Evolutionary conservation across 2,113 vertebrate species (phyloP).

Genomic region (Lophura nycthemera): DNA sequence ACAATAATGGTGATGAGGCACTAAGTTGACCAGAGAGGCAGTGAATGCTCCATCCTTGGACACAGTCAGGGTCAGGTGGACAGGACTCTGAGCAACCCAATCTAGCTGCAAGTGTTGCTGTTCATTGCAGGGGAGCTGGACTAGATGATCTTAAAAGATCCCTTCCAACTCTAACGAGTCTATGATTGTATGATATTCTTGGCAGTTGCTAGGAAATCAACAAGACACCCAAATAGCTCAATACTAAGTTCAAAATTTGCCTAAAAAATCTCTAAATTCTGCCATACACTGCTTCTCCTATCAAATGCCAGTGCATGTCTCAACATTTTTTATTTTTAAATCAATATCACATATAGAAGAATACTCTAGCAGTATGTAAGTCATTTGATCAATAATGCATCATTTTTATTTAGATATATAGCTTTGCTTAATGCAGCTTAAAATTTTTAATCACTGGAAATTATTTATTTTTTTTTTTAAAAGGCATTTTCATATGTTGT

Average conservation of each 20-base stretch:
- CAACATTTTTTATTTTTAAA: neutral
- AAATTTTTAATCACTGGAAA: neutral
- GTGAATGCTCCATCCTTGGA: too few species aligned
- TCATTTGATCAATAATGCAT: neutral
- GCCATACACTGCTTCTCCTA: neutral
- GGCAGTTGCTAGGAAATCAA: neutral
- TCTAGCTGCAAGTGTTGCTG: too few species aligned
- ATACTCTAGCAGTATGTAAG: neutral
- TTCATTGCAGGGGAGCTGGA: too few species aligned
- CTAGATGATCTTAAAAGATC: too few species aligned
- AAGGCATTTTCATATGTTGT: neutral
- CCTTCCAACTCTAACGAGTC: too few species aligned
- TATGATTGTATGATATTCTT: neutral
- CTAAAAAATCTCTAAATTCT: neutral
- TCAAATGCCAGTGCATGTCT: neutral
- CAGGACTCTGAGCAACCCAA: too few species aligned
- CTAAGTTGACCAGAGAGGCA: too few species aligned
- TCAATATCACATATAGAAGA: neutral
- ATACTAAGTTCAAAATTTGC: neutral
- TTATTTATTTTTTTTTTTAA: neutral
- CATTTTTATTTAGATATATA: neutral
- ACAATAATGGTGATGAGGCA: too few species aligned
- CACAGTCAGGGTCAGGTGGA: too few species aligned
- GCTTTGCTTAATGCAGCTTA: neutral
- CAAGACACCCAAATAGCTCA: neutral